A percentile compares a stretch with the other conserved stretches of the same genome.
These are phyloP conservation scores for Colostygia pectinataria DNA, from an alignment of 2,888 invertebrate genomes.

Conservation along the genomic window DNA sequence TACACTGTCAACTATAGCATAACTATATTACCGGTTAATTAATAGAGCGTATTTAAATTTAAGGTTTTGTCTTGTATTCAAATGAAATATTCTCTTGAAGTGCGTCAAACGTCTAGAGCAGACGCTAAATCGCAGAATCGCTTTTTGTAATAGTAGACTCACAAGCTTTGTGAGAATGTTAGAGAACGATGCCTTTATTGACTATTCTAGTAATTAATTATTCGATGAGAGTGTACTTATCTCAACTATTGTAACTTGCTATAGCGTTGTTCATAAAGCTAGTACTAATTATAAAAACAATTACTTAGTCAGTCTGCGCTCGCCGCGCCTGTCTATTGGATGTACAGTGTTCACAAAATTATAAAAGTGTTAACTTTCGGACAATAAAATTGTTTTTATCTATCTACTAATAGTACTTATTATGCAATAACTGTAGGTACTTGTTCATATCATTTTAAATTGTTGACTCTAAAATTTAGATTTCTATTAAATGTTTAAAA, in stretches of 20 bases:
- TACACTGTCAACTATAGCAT: conserved; percentile 7
- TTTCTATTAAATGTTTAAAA: conserved; percentile 8
- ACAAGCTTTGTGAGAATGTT: conserved; percentile 1
- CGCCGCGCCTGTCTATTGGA: conserved; percentile 1
- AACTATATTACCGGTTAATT: conserved; percentile 9
- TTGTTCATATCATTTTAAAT: conserved; percentile 31
- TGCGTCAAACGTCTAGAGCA: background rate
- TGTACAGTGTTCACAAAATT: conserved; percentile 4
- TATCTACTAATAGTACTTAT: conserved; percentile 8
- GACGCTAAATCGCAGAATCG: too few relatives aligned
- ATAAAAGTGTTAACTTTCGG: conserved; percentile 9
- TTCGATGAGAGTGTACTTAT: background rate
- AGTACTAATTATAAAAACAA: conserved; percentile 1
- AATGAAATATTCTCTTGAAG: conserved; percentile 2
- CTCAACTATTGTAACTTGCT: too few relatives aligned
- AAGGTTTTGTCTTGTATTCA: conserved; percentile 9
- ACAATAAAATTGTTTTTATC: conserved; percentile 24
- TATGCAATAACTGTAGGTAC: conserved; percentile 33
- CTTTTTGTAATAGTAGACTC: too few relatives aligned
- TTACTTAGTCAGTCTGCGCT: background rate
- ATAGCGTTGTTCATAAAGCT: too few relatives aligned
- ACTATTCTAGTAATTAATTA: background rate
- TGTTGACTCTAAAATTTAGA: conserved; percentile 6
- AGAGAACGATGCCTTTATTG: too few relatives aligned
- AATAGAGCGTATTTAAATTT: too few relatives aligned